Evolutionary conservation across 2,888 invertebrate species (phyloP), one percentile per base, ranked within the genome.

Genomic region (Junonia oenone): DNA sequence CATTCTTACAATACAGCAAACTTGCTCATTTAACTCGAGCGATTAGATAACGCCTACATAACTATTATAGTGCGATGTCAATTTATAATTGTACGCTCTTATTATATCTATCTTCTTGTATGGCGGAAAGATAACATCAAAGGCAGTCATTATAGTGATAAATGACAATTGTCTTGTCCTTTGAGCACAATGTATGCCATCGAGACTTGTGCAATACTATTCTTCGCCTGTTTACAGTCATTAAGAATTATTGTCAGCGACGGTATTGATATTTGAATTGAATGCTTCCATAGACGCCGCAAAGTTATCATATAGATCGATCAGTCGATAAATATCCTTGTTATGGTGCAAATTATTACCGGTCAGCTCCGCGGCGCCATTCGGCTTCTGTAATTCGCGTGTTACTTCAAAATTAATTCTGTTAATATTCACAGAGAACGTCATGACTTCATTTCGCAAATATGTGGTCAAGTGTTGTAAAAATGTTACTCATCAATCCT

Each of bases 81-180:
- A 76, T 81, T 76, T 77, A 78, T 77, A 70, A 73, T 75, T 68
- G 53, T 54, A 68, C 69, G 73, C 73, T 77, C 74, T 71, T 68
- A 68, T 69, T 69, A 72, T 69, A 68, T 40, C 66, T 63, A 62
- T 71, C 38, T 11, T 19, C 68, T 61, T 55, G 59, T 59, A 66
- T 70, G 73, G 73, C 80, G 78, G 76, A 75, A 67, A 81, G 86
- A 87, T 86, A 87, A 78, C 73, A 83, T 85, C 83, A 87, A 88
- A 88, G 83, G 84, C 86, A 83, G 83, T 80, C 81, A 82, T 83
- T 83, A 79, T 75, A 72, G 72, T 86, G 86, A 88, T 88, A 86
- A 87, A 88, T 83, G 84, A 84, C 86, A 81, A 87, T 87, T 85
- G 86, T 84, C 78, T 83, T 85, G 86, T 85, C 85, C 80, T 81